These are phyloP conservation scores for Eupithecia exiguata DNA, from an alignment of 2,888 invertebrate genomes.

Conservation along the genomic window DNA sequence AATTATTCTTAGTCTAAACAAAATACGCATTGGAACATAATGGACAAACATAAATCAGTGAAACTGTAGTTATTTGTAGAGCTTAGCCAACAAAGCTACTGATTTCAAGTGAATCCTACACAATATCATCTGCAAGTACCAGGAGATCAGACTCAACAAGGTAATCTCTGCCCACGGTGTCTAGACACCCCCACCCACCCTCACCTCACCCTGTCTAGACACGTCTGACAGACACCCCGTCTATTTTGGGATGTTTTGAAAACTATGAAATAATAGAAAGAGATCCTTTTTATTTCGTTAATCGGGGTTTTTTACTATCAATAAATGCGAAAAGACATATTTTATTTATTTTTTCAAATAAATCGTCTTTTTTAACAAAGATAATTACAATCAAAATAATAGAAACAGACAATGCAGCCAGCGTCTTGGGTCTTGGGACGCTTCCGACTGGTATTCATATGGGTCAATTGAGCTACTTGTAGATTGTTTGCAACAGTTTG, in stretches of 20 bases:
- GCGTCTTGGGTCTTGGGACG: no score
- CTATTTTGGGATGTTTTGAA: neutral
- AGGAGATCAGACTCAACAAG: neutral
- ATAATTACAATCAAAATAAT: no score
- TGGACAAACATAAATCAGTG: neutral
- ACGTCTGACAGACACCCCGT: neutral
- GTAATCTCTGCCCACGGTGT: neutral
- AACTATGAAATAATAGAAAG: neutral
- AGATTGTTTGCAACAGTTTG: no score
- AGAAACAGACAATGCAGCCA: no score
- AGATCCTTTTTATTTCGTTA: neutral
- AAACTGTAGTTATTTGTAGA: neutral
- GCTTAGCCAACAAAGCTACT: neutral
- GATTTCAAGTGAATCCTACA: neutral
- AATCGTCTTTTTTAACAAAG: no score
- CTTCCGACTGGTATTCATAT: no score
- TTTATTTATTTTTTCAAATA: no score
- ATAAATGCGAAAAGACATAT: neutral
- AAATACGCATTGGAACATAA: no score
- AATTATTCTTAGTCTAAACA: no score
- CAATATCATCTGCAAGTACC: neutral
- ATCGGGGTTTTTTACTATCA: neutral
- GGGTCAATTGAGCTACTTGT: no score
- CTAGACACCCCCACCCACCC: neutral
- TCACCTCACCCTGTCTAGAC: neutral